Percentiles rank a stretch among this genome's conserved stretches.
These are phyloP conservation scores for Pandemis cinnamomeana DNA, from an alignment of 2,888 invertebrate species.

Conservation along the genomic window DNA sequence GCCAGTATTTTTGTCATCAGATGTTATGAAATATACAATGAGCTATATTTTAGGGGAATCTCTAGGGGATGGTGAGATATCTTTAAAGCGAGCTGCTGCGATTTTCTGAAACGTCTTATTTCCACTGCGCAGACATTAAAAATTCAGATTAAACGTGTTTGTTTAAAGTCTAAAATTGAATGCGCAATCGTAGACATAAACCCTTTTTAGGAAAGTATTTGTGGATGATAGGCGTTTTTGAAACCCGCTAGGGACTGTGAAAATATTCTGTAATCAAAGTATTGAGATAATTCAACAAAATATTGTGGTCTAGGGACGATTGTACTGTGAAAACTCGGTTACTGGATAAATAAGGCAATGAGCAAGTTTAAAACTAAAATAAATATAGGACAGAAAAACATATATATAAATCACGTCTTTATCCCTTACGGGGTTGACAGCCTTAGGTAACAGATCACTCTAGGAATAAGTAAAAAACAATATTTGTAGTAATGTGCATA, in stretches of 20 bases:
- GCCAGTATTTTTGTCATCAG: not conserved
- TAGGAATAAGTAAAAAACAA: too few species aligned
- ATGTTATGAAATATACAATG: conserved; percentile 3
- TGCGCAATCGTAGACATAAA: not conserved
- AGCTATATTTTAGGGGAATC: not conserved
- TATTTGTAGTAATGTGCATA: not conserved
- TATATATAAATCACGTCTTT: too few species aligned
- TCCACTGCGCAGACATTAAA: not conserved
- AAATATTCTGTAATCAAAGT: conserved; percentile 21
- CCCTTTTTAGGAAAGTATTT: not conserved
- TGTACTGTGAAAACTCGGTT: too few species aligned
- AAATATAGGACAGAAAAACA: too few species aligned
- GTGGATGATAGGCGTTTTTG: conserved; percentile 10
- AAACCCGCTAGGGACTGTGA: not conserved
- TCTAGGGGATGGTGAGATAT: not conserved
- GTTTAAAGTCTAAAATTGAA: not conserved
- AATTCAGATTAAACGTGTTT: not conserved
- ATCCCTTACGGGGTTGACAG: too few species aligned
- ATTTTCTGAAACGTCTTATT: not conserved
- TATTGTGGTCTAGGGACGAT: not conserved
- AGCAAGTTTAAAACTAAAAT: too few species aligned
- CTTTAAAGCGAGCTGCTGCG: not conserved
- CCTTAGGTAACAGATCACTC: too few species aligned
- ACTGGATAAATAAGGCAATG: too few species aligned
- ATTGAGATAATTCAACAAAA: conserved; percentile 8